Evolutionary conservation across 2,113 vertebrate genomes (phyloP), one percentile per base, ranked within the genome.

Genomic region (Symphodus melops): DNA sequence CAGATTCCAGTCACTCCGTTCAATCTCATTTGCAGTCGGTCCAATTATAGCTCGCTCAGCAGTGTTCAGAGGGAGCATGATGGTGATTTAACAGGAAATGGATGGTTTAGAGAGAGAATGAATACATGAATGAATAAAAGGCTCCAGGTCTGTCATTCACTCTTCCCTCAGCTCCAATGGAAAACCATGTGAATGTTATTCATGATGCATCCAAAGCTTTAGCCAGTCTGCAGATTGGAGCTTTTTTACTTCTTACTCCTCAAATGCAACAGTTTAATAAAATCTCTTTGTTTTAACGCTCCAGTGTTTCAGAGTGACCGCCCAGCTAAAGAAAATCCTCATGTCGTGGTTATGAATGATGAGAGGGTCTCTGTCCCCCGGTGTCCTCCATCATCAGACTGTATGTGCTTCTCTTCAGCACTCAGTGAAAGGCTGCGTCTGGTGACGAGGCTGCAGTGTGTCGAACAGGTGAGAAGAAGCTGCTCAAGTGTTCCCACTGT

Each of bases 111-210:
- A 60, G 57, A 72, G 19, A 28, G 52, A 49, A 64, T 81, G 70
- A 83, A 85, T 78, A 68, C 71, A 67, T 83, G 68, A 83, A 84
- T 65, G 78, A 44, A 66, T 63, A 73, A 75, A 62, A 81, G 67
- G 46, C 57, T 25, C 0, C 0, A n/a, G 39, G 33, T 44, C 51
- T 62, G 60, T 60, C 68, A 66, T 61, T 33, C 51, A 25, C 19
- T 56, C 20, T 42, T 65, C 54, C 33, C 33, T 68, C 53, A 56
- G 44, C 49, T 51, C 2, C 2, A 57, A 56, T 66, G 21, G 41
- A 58, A 53, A 65, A 44, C 44, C 70, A 57, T 59, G 44, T 55
- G 39, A 70, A 79, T 54, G 41, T 36, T 14, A 20, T 63, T 46
- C 44, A 36, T 66, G 48, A 69, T 6, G 5, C 61, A 25, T 54